Evolutionary conservation across 2,888 invertebrate genomes (phyloP).

Genomic region (Lithosia quadra): DNA sequence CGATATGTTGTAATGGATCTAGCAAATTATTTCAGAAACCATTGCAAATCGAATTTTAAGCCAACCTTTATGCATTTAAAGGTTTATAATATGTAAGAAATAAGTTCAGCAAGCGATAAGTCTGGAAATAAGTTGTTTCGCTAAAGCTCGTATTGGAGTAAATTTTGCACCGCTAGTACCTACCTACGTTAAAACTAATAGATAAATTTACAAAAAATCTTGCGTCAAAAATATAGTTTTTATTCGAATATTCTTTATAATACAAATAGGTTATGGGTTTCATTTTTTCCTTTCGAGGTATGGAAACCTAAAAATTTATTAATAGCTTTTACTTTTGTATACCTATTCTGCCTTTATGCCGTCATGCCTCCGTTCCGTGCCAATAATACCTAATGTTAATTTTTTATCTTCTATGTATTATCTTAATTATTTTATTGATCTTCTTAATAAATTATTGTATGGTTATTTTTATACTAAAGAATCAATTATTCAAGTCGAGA

Average conservation of each 20-base stretch:
- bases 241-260: too few relatives aligned
- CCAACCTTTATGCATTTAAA: not conserved
- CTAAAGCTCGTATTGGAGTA: too few relatives aligned
- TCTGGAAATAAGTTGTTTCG: not conserved
- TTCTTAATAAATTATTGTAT: not conserved
- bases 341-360: not conserved
- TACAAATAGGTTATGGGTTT: too few relatives aligned
- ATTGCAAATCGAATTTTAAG: not conserved
- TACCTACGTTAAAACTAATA: too few relatives aligned
- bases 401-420: not conserved
- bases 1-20: not conserved
- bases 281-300: too few relatives aligned
- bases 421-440: conserved; percentile 4
- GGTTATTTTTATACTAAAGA: not conserved
- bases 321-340: too few relatives aligned
- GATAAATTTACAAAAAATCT: too few relatives aligned
- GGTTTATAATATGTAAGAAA: not conserved
- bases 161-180: too few relatives aligned
- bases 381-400: not conserved
- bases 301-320: too few relatives aligned
- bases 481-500: not conserved
- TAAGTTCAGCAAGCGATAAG: conserved; percentile 3
- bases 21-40: not conserved
- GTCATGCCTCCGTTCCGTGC: not conserved
- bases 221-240: too few relatives aligned